Evolutionary conservation across 2,113 vertebrate genomes (phyloP).

Genomic region (Carassius gibelio): DNA sequence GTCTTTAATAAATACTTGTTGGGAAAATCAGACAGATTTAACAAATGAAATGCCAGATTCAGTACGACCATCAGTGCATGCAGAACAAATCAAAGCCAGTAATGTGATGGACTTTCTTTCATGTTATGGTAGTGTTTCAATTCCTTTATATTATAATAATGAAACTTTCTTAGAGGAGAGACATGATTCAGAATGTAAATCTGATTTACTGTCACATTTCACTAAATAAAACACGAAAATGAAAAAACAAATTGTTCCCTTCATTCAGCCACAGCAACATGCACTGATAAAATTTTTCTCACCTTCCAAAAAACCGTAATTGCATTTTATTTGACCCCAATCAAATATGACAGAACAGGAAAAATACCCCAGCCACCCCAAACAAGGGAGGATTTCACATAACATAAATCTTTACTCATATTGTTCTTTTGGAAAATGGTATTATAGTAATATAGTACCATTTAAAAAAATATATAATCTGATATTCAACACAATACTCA

Average conservation of each 20-base stretch:
- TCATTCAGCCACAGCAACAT: too few species aligned
- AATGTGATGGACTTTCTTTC: background rate
- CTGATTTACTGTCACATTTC: background rate
- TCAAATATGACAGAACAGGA: too few species aligned
- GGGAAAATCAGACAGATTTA: slow-evolving; percentile 26
- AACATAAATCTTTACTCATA: too few species aligned
- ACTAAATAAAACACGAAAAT: background rate
- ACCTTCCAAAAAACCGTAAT: too few species aligned
- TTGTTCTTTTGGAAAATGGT: too few species aligned
- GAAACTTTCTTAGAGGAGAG: background rate
- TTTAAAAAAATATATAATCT: too few species aligned
- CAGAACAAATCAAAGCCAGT: slow-evolving; percentile 1
- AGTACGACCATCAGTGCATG: slow-evolving; percentile 26
- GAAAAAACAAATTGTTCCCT: background rate
- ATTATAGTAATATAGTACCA: too few species aligned
- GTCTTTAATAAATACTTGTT: slow-evolving; percentile 41
- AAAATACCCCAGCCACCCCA: too few species aligned
- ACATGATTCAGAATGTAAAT: background rate
- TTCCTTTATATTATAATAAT: background rate
- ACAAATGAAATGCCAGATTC: slow-evolving; percentile 20
- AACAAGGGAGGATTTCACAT: too few species aligned
- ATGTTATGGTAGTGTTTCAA: background rate
- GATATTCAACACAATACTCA: too few species aligned
- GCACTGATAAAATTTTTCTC: too few species aligned
- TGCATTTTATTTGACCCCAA: too few species aligned